Evolutionary conservation across 2,888 invertebrate genomes (phyloP).

Genomic region (Himalopsyche tibetana): DNA sequence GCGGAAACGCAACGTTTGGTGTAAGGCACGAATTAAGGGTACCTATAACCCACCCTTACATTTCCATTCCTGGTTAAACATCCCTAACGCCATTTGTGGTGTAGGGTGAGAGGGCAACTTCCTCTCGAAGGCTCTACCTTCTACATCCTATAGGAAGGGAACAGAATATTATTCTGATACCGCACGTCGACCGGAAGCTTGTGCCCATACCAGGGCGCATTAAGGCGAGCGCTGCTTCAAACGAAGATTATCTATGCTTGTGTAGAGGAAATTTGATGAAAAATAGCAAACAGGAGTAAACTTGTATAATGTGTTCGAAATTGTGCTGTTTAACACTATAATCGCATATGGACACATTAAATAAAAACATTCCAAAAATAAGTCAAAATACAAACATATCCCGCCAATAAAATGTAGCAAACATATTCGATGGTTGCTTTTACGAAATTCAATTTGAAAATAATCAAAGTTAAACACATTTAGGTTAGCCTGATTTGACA

Average conservation of each 20-base stretch:
- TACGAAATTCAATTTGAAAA: too few relatives aligned
- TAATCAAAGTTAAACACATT: too few relatives aligned
- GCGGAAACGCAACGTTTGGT: constrained; percentile 31
- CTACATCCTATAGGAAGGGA: constrained; percentile 20
- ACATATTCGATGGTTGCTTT: too few relatives aligned
- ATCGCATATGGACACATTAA: too few relatives aligned
- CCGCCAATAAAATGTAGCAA: too few relatives aligned
- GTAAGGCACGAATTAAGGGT: constrained; percentile 28
- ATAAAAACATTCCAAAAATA: too few relatives aligned
- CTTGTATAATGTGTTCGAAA: too few relatives aligned
- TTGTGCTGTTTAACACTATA: too few relatives aligned
- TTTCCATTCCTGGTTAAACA: constrained; percentile 34
- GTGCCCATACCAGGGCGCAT: constrained; percentile 26
- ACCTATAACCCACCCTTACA: constrained; percentile 31
- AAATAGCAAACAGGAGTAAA: background rate
- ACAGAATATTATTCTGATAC: constrained; percentile 5
- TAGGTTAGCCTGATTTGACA: too few relatives aligned
- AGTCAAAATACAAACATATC: too few relatives aligned
- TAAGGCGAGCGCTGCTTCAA: constrained; percentile 1
- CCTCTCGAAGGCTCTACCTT: constrained; percentile 12
- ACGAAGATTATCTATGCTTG: constrained; percentile 20
- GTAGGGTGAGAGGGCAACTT: constrained; percentile 31
- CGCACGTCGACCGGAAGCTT: constrained; percentile 22
- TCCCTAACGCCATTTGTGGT: constrained; percentile 27
- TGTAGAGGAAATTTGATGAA: constrained; percentile 26